Evolutionary conservation across 2,797 vertebrate genomes (phyloP), one percentile per base, ranked within the genome.

Genomic region (Sphaeramia orbicularis): DNA sequence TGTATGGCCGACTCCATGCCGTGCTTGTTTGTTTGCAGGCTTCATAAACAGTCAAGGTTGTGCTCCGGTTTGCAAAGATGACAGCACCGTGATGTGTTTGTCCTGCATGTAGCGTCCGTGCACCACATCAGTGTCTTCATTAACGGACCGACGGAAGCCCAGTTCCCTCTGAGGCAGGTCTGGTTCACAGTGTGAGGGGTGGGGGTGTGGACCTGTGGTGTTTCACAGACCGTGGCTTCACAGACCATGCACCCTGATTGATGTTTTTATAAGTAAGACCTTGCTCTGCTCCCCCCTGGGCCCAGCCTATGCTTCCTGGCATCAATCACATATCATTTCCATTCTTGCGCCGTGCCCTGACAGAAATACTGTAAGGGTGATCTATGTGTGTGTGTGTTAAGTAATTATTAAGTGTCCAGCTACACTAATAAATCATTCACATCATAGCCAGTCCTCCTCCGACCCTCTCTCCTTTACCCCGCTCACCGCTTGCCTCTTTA

Each of bases 211-310:
- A 68, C 53, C 65, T 65, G 52, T 70, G 77, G 70, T 77, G 80
- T 86, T 90, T 83, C 79, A 82, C 80, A 84, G 76, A 55, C 79
- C 68, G 30, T 59, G 68, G 81, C 84, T 91, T 87, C 84, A 88
- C 81, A 85, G 78, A 72, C 73, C 77, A 37, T 56, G 81, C 76
- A 82, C 71, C 64, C 65, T 94, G 94, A 94, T 94, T 92, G 91
- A 94, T 94, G 93, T 90, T 94, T 94, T 93, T 93, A 91, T 92
- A 94, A 94, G 91, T 89, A 90, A 94, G 93, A 93, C 91, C 93
- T 93, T 93, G 92, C 91, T 89, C 88, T 81, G 81, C 80, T 71
- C 86, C 80, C 80, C 85, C 88, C 84, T 62, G 83, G 88, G 87
- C 88, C 62, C 8, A 60, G 78, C 84, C 88, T 84, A 58, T 83